These are phyloP conservation scores for Balearica regulorum DNA, from an alignment of 2,797 vertebrate genomes.

Conservation along the genomic window DNA sequence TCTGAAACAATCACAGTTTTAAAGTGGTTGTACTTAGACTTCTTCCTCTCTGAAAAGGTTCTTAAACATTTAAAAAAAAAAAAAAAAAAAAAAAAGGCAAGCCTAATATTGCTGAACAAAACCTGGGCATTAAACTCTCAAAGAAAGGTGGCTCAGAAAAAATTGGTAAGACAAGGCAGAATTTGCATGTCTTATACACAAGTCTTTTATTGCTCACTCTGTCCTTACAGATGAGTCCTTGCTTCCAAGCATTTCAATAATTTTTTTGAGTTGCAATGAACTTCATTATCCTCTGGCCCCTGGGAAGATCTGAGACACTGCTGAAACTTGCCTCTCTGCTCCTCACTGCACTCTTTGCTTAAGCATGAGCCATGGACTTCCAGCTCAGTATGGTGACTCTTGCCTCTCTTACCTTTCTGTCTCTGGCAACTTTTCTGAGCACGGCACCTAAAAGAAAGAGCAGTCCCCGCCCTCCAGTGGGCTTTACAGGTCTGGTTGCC, in stretches of 20 bases:
- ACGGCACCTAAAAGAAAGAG: neutral
- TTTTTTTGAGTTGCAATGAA: neutral
- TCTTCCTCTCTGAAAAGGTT: neutral
- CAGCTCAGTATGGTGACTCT: neutral
- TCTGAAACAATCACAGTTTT: neutral
- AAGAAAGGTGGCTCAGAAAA: neutral
- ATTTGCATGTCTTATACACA: neutral
- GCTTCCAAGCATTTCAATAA: neutral
- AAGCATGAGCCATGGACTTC: neutral
- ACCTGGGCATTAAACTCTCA: neutral
- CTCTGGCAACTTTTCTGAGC: neutral
- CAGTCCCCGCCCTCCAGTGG: neutral
- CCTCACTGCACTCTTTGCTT: neutral
- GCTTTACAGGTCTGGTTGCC: neutral
- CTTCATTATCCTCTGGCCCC: neutral
- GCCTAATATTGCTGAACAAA: neutral
- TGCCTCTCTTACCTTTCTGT: neutral
- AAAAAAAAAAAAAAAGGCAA: no score
- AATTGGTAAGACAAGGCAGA: neutral
- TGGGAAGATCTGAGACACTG: neutral
- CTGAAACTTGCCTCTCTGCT: neutral
- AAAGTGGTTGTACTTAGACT: neutral
- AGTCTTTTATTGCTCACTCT: neutral
- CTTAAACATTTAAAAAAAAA: no score
- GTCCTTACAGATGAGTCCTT: neutral